Conservation (phyloP, 2,113 vertebrate genomes). For the Strix aluco region DNA sequence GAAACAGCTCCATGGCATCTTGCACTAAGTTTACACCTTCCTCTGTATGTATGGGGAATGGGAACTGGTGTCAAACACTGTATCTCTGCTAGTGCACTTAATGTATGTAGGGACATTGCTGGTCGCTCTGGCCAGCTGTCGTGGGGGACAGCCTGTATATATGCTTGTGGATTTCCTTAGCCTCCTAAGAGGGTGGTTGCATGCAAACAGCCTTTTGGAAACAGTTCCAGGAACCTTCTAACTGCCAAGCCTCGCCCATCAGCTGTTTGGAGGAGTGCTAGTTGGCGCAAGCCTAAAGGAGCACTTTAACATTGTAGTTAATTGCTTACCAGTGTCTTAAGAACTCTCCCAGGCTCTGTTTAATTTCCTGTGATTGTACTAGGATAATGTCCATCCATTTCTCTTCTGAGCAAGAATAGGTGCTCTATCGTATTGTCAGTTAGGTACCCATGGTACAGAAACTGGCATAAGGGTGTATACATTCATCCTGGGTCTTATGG, state of each 20-base stretch:
- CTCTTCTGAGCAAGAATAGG: neutral
- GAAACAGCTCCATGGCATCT: neutral
- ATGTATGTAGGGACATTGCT: neutral
- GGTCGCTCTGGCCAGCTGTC: neutral
- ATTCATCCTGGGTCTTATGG: neutral
- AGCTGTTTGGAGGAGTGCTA: neutral
- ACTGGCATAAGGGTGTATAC: neutral
- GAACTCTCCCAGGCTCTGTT: neutral
- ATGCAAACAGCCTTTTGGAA: neutral
- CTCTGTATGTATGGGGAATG: neutral
- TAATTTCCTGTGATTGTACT: neutral
- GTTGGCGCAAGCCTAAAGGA: neutral
- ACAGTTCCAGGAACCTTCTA: neutral
- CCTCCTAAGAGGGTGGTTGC: neutral
- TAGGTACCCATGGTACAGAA: neutral
- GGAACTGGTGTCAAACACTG: neutral
- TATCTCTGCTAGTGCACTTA: neutral
- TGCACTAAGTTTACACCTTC: neutral
- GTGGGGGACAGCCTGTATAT: neutral
- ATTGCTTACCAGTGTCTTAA: neutral
- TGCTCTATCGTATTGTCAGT: accelerated
- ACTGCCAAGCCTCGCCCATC: neutral
- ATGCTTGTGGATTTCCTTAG: neutral
- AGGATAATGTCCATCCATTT: neutral
- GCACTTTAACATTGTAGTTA: neutral